phyloP scores from a whole-genome alignment of 2,113 vertebrate genomes.

The Phylloscopus whistleri region DNA sequence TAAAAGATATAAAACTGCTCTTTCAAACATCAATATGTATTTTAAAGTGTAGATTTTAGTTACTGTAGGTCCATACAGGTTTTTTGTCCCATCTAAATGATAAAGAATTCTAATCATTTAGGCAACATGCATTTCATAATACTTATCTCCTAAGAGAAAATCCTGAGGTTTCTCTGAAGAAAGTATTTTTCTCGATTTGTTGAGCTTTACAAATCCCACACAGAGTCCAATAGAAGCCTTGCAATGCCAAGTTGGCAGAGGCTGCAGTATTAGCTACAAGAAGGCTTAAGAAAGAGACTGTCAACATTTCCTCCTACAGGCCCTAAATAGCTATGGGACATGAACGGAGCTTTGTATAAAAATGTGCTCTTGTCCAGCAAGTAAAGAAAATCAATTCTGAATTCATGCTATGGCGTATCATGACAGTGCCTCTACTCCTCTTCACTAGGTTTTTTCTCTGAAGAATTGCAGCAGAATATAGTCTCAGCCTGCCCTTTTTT shows the following conservation, averaged over 20 bases:
- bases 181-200: conserved; percentile 37
- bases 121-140: neutral
- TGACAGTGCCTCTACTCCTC: neutral
- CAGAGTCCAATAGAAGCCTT: conserved; percentile 45
- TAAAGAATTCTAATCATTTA: neutral
- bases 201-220: conserved; percentile 44
- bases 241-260: conserved; percentile 61
- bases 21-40: neutral
- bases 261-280: conserved; percentile 63
- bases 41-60: neutral
- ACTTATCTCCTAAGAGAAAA: conserved; percentile 32
- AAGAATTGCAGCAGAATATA: neutral
- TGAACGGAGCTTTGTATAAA: conserved; percentile 66
- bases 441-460: neutral
- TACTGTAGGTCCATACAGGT: neutral
- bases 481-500: neutral
- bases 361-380: conserved; percentile 40
- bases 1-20: neutral
- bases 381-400: conserved; percentile 47
- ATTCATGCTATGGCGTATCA: neutral
- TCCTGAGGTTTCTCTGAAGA: conserved; percentile 12
- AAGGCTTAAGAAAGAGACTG: conserved; percentile 70
- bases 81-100: neutral
- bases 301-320: conserved; percentile 67
- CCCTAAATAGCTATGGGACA: conserved; percentile 60